Percentiles rank a stretch among this genome's conserved stretches.
phyloP scores from a whole-genome alignment of 2,888 invertebrate species.

The Cerceris ruficornis region DNA sequence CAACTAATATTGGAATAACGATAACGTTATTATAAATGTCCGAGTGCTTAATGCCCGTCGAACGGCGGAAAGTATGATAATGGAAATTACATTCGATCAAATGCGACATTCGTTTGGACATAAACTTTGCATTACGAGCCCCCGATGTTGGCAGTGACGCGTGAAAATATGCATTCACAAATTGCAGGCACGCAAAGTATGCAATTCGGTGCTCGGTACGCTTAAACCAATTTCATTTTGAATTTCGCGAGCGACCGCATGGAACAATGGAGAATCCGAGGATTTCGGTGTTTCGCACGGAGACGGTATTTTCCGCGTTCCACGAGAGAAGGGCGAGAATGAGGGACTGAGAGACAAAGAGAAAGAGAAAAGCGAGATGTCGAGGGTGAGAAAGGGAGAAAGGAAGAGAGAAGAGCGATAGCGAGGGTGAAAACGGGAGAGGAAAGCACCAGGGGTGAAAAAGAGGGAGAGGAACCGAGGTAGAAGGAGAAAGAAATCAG shows the following conservation, averaged over 20 bases:
- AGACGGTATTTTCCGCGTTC: conserved; percentile 20
- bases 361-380: background rate
- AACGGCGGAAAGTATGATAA: background rate
- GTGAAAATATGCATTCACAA: conserved; percentile 16
- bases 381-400: background rate
- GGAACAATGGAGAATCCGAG: conserved; percentile 18
- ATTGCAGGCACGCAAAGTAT: conserved; percentile 11
- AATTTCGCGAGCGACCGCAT: conserved; percentile 15
- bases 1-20: background rate
- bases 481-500: too few species aligned
- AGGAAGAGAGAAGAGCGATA: background rate
- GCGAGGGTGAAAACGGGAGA: too few species aligned
- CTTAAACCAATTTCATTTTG: conserved; percentile 37
- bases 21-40: background rate
- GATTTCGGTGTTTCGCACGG: conserved; percentile 26
- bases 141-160: conserved; percentile 2
- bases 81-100: background rate
- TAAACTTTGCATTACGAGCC: conserved; percentile 11
- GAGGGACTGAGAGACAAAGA: conserved; percentile 14
- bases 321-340: background rate
- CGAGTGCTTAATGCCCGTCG: background rate
- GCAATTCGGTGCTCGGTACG: conserved; percentile 9
- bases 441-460: too few species aligned
- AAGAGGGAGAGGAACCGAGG: too few species aligned
- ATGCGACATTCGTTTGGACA: conserved; percentile 5